These are phyloP conservation scores for Tiliacea aurago DNA, from an alignment of 2,888 invertebrate species.

Conservation along the genomic window DNA sequence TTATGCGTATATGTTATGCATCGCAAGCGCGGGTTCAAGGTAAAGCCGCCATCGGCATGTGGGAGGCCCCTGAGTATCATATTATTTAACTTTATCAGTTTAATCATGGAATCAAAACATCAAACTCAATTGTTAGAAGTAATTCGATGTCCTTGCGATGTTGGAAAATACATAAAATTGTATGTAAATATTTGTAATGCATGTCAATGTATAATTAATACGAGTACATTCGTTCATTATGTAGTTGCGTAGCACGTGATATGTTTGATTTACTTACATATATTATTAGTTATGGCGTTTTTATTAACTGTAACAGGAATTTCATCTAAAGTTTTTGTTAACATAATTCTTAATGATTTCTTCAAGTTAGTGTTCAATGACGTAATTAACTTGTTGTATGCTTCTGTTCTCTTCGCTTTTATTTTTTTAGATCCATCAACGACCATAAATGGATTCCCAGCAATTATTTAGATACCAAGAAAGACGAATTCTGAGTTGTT, in stretches of 20 bases:
- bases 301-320: conserved; percentile 10
- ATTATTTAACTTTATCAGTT: conserved; percentile 57
- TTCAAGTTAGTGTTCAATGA: conserved; percentile 40
- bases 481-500: conserved; percentile 15
- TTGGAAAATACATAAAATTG: conserved; percentile 11
- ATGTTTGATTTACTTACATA: conserved; percentile 12
- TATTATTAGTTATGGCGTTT: too few species aligned
- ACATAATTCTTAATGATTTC: conserved; percentile 6
- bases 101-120: conserved; percentile 38
- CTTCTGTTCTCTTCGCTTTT: conserved; percentile 44
- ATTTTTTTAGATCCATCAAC: conserved; percentile 32
- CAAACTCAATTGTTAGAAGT: conserved; percentile 19
- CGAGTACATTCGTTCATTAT: neutral
- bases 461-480: conserved; percentile 44
- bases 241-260: neutral
- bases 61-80: conserved; percentile 76
- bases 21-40: conserved; percentile 83
- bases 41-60: conserved; percentile 69
- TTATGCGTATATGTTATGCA: conserved; percentile 74
- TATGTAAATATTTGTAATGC: neutral
- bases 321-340: conserved; percentile 10
- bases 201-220: too few species aligned
- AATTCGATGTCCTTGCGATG: conserved; percentile 1
- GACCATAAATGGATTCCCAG: conserved; percentile 31
- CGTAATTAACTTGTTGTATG: conserved; percentile 57